These are phyloP conservation scores for Kryptolebias ocellatus DNA, from an alignment of 2,797 vertebrate species.

Conservation along the genomic window DNA sequence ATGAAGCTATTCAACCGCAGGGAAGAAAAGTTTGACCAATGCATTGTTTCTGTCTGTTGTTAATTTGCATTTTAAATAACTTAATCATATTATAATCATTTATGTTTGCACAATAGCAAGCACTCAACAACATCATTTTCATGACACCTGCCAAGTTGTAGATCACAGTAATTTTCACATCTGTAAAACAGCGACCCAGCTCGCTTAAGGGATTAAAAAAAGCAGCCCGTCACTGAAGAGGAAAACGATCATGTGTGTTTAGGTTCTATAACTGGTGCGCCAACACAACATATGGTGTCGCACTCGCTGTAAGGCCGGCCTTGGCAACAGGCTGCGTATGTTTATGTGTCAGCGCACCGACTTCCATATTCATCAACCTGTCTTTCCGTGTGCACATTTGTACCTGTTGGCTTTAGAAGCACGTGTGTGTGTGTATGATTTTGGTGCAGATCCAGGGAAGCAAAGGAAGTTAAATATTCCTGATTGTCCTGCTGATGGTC, in stretches of 20 bases:
- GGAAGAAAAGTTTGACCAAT: not conserved
- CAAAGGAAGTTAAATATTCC: conserved; percentile 58
- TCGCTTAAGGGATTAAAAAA: not conserved
- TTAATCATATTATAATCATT: not conserved
- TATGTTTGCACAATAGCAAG: not conserved
- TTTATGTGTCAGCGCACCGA: conserved; percentile 22
- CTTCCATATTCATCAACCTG: conserved; percentile 7
- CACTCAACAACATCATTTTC: not conserved
- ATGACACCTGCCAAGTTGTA: not conserved
- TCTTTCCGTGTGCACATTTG: conserved; percentile 16
- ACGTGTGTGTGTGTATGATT: conserved; percentile 9
- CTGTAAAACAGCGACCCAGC: not conserved
- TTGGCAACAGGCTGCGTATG: conserved; percentile 39
- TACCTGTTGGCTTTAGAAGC: conserved; percentile 1
- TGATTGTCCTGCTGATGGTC: conserved; percentile 47
- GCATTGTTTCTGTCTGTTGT: not conserved
- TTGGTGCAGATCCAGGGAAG: conserved; percentile 44
- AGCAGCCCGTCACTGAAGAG: not conserved
- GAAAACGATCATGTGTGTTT: not conserved
- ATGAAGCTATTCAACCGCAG: not conserved
- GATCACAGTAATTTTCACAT: not conserved
- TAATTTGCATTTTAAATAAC: not conserved
- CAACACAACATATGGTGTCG: conserved; percentile 55
- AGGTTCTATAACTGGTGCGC: conserved; percentile 25
- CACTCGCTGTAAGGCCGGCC: conserved; percentile 30